Evolutionary conservation across 1,140 invertebrate species (phyloP), one percentile per base, ranked within the genome.

Genomic region (Gonatopus flavifemur): DNA sequence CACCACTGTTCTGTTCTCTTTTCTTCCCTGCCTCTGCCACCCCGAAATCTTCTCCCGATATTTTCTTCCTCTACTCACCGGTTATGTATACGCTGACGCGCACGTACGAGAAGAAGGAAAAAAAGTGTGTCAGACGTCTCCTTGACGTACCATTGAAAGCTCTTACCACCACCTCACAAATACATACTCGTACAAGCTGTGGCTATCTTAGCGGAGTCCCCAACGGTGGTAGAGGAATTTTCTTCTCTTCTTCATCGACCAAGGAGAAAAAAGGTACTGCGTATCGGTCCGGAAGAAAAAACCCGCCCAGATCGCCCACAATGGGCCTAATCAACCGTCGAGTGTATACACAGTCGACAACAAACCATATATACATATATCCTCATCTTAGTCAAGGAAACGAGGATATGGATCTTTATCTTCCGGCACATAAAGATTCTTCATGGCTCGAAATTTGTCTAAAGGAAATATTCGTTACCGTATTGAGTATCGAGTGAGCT

Each of bases 271-370:
- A 15, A 31, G 7, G 28, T 41, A 20, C 33, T 20, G 45, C 38
- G 36, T 45, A 39, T 9, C 19, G 28, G 12, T 13, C 19, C 19
- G 28, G 25, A 37, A 52, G n/a, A 25, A 39, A 35, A 19, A 50
- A 52, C 64, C 66, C 68, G 68, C 67, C 66, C 64, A 64, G 54
- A 61, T 63, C 59, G 49, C 37, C 57, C 57, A 75, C 72, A 75
- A 75, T 75, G 68, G 64, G 62, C 62, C 64, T 71, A 73, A 75
- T 75, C 71, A 73, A 67, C 60, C 72, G 65, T 61, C 60, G 51
- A 55, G 56, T 71, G 69, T 71, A 61, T 49, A 69, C 64, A 70
- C 59, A 61, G 67, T 66, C 66, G 61, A 69, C 68, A 67, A 72
- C 69, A 70, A 69, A 65, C 65, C 65, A 57, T 68, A 57, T 63